A percentile compares a stretch with the other conserved stretches of the same genome.
Evolutionary conservation across 2,888 invertebrate genomes (phyloP).

Genomic region (Acleris holmiana): DNA sequence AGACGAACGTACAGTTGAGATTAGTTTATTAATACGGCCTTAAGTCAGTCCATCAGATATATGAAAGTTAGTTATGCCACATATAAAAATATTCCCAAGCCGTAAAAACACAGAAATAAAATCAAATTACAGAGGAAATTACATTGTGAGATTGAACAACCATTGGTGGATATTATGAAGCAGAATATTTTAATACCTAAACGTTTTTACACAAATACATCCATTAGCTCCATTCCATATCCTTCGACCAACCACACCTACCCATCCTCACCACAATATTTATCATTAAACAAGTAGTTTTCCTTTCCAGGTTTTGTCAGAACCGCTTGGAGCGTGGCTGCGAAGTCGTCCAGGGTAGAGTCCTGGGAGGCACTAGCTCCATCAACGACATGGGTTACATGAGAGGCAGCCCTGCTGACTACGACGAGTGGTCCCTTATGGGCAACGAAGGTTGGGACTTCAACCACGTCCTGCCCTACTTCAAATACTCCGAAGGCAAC

Average conservation of each 20-base stretch:
- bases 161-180: too few relatives aligned
- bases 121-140: too few relatives aligned
- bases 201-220: too few relatives aligned
- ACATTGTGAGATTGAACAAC: too few relatives aligned
- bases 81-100: too few relatives aligned
- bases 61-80: too few relatives aligned
- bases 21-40: too few relatives aligned
- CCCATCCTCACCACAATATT: background rate
- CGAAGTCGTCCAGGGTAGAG: constrained; percentile 73
- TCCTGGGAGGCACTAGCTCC: constrained; percentile 72
- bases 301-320: constrained; percentile 70
- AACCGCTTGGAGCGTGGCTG: constrained; percentile 65
- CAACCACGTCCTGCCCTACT: constrained; percentile 69
- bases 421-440: constrained; percentile 74
- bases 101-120: too few relatives aligned
- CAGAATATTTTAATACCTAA: too few relatives aligned
- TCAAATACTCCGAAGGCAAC: constrained; percentile 79
- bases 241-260: constrained; percentile 2
- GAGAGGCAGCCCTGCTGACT: constrained; percentile 76
- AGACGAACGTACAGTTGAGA: too few relatives aligned
- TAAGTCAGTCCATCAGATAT: too few relatives aligned
- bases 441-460: constrained; percentile 78
- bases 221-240: constrained; percentile 7
- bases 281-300: constrained; percentile 50
- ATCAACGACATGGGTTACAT: constrained; percentile 80